Evolutionary conservation across 2,888 invertebrate genomes (phyloP).

Genomic region (Anarsia innoxiella): DNA sequence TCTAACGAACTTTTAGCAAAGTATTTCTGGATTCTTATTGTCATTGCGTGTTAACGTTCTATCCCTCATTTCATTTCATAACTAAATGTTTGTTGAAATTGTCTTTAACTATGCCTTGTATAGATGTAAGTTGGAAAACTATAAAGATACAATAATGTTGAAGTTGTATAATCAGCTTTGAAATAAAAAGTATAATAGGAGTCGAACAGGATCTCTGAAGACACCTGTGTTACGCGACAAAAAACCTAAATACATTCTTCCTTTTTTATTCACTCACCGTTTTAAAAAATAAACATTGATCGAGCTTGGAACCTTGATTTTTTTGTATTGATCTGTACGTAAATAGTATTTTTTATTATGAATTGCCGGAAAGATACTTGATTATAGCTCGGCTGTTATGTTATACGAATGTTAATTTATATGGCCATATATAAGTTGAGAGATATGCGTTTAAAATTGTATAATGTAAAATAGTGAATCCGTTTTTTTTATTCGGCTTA

Average conservation of each 20-base stretch:
- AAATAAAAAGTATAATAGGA: constrained; percentile 31
- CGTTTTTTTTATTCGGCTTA: too few relatives aligned
- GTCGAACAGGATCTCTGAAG: constrained; percentile 33
- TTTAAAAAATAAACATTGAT: constrained; percentile 34
- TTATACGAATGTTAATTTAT: too few relatives aligned
- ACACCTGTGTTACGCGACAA: constrained; percentile 64
- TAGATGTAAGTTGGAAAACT: neutral
- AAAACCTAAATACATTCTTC: constrained; percentile 37
- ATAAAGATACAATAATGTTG: constrained; percentile 1
- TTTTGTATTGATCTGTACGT: too few relatives aligned
- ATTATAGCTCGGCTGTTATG: too few relatives aligned
- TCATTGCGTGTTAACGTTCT: constrained; percentile 8
- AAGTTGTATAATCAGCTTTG: constrained; percentile 25
- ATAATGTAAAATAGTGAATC: too few relatives aligned
- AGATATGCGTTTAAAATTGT: too few relatives aligned
- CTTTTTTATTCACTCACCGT: constrained; percentile 27
- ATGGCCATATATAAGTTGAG: too few relatives aligned
- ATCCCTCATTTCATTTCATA: constrained; percentile 9
- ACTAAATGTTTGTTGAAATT: neutral
- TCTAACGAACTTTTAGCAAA: constrained; percentile 1
- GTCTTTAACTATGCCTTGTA: neutral
- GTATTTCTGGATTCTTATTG: constrained; percentile 2
- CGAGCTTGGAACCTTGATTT: constrained; percentile 16
- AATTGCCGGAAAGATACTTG: too few relatives aligned
- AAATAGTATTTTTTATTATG: too few relatives aligned